phyloP scores from a whole-genome alignment of 1,140 invertebrate genomes.

The Neodiprion virginianus region DNA sequence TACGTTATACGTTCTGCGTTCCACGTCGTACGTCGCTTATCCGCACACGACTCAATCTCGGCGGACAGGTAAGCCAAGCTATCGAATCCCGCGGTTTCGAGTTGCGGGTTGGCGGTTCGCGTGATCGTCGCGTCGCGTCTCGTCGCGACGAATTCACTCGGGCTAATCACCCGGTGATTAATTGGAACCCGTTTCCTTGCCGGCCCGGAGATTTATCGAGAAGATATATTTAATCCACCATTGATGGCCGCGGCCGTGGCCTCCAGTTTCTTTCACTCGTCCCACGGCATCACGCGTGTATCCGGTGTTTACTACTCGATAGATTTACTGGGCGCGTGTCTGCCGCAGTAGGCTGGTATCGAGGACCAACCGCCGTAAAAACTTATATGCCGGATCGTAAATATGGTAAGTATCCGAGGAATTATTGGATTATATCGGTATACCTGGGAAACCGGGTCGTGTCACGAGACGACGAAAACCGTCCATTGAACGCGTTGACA shows the following conservation, averaged over 20 bases:
- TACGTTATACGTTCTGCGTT: too few relatives aligned
- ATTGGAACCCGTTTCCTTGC: background rate
- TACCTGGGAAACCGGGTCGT: background rate
- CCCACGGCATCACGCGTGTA: too few relatives aligned
- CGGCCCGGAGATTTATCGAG: background rate
- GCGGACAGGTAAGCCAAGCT: too few relatives aligned
- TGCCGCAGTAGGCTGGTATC: background rate
- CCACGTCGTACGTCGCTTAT: background rate
- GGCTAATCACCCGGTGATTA: background rate
- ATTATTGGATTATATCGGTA: background rate
- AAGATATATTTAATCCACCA: background rate
- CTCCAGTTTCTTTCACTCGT: too few relatives aligned
- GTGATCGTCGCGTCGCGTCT: background rate
- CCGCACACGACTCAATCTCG: too few relatives aligned
- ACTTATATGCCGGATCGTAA: background rate
- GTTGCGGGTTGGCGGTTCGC: background rate
- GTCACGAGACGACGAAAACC: too few relatives aligned
- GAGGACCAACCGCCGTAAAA: background rate
- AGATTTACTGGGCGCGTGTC: constrained; percentile 4
- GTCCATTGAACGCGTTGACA: too few relatives aligned
- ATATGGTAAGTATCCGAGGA: constrained; percentile 1
- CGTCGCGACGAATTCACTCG: background rate
- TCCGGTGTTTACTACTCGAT: background rate
- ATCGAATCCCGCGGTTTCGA: too few relatives aligned
- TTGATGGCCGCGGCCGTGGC: background rate